Conservation (phyloP, 2,888 invertebrate genomes). For the Pachydiplax longipennis region DNA sequence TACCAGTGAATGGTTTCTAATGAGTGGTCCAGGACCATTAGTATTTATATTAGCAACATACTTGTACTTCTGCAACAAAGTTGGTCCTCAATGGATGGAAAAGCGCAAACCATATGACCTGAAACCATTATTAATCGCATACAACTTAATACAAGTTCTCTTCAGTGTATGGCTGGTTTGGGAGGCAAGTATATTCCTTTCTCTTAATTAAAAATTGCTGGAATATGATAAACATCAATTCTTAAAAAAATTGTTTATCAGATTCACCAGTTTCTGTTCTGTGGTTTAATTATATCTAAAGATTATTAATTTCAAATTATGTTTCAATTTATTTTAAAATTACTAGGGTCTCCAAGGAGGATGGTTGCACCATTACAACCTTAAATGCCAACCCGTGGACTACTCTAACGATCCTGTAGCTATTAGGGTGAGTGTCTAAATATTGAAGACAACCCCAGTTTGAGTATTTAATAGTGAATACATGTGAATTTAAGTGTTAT, state of each 20-base stretch:
- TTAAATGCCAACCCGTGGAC: constrained; percentile 76
- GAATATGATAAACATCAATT: not conserved
- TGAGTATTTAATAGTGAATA: no score
- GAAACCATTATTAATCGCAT: constrained; percentile 74
- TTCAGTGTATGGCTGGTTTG: constrained; percentile 78
- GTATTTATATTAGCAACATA: constrained; percentile 71
- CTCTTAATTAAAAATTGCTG: not conserved
- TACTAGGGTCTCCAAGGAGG: constrained; percentile 50
- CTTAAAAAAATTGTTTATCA: no score
- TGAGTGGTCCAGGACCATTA: constrained; percentile 77
- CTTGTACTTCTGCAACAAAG: constrained; percentile 76
- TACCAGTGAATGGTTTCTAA: constrained; percentile 79
- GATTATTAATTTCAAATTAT: not conserved
- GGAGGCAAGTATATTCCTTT: constrained; percentile 55
- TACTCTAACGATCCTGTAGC: constrained; percentile 67
- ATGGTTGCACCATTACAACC: constrained; percentile 64
- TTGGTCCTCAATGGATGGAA: constrained; percentile 79
- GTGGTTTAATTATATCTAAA: not conserved
- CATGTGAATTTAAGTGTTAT: no score
- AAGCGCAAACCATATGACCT: constrained; percentile 77
- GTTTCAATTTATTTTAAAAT: no score
- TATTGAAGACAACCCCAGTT: no score
- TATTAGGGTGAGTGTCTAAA: constrained; percentile 51
- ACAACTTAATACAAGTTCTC: constrained; percentile 86
- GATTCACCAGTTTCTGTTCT: not conserved